Evolutionary conservation across 2,797 vertebrate genomes (phyloP), one percentile per base, ranked within the genome.

Genomic region (Enteromius mattozi): DNA sequence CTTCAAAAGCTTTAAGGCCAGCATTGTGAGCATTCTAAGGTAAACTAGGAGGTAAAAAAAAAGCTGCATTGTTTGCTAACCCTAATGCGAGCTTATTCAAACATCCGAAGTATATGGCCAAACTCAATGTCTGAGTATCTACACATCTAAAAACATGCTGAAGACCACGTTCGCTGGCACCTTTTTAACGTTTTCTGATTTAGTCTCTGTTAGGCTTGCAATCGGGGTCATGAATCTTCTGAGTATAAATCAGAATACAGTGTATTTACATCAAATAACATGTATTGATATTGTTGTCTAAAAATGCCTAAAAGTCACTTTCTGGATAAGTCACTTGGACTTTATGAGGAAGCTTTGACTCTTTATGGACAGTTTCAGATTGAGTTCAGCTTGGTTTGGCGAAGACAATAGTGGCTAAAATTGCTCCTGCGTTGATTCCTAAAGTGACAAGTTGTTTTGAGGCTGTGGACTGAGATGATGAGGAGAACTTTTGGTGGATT

Each of bases 201-300:
- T 30, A 13, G 17, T 63, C 59, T 63, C 27, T 33, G 21, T 37
- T 69, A 1, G 93, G 92, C 24, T 70, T 84, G 75, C 92, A 95
- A 21, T 93, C 91, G 0, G 89, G 87, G 84, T 94, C 94, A 0
- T 3, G 66, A 86, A 72, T 54, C 49, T 35, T 91, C 89, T 9
- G 80, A 87, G 0, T 89, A 91, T 13, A 90, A 92, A n/a, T 80
- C 85, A 9, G 91, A 92, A 84, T 89, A 92, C 42, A 94, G 88
- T 40, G 21, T 2, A 83, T 92, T 93, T 17, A 86, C 14, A 9
- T 95, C 91, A 30, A 93, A 93, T 5, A 86, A 90, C 7, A 42
- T 30, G 12, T 76, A 79, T 6, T 79, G 61, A 9, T 27, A 19
- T 81, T 79, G 0, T 37, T 69, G 68, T 24, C 54, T 16, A 40